Base-by-base conservation (phyloP, 2,797 vertebrate species). In the Lacerta bilineata region DNA sequence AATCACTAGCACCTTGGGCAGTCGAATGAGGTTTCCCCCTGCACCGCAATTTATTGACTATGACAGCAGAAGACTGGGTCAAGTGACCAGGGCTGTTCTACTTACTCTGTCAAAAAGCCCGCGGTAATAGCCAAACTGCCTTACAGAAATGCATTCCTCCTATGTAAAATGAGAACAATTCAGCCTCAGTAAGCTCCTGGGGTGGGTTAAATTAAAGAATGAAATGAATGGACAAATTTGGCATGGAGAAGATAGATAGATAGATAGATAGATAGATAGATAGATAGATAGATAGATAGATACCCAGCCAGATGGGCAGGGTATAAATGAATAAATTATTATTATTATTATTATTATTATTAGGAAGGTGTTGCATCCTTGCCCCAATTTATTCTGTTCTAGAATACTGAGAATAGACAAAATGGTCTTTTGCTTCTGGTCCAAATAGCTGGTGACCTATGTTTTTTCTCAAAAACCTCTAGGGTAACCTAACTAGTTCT, bases 81-180 rank as follows among this genome's bases (percentile, higher is more conserved):
- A 90, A 88, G 55, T 41, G 43, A 74, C 69, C 6, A 68, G 20
- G 55, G 17, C 17, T 64, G 11, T 91, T 39, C 82, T 93, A 92
- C 86, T 92, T 90, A 92, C 88, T 74, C 39, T 50, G 55, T n/a
- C 41, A 75, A 39, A 89, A 87, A 25, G 27, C 86, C 87, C 93
- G 88, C 91, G 92, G 89, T 84, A 84, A 50, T 91, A 94, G 83
- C 92, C 92, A 94, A 94, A 93, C 89, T 90, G 91, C 91, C 93
- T 93, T 27, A 85, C 25, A 61, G n/a, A 81, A 86, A 85, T 69
- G 3, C 20, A 69, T 75, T 68, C 29, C 29, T 72, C 46, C 43
- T 27, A 18, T 36, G 23, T 77, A 66, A 83, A 94, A 95, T 91
- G 89, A 91, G 89, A 92, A 94, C 92, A 91, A 84, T 89, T 91